phyloP scores from a whole-genome alignment of 2,113 vertebrate species.

The Cyphomyrus discorhynchus region DNA sequence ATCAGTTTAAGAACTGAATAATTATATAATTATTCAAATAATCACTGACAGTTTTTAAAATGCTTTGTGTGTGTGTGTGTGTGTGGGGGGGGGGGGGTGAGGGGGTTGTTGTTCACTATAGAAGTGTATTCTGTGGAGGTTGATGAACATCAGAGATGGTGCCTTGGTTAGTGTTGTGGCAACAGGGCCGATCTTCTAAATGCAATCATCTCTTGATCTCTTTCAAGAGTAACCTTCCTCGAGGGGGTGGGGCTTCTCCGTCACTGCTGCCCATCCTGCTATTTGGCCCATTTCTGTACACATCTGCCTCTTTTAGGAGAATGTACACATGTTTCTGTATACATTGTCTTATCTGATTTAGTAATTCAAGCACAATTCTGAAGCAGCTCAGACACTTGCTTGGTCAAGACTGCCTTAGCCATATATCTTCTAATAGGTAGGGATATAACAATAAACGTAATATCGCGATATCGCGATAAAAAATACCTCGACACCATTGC shows the following conservation, averaged over 20 bases:
- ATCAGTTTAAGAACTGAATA: background rate
- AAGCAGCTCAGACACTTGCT: background rate
- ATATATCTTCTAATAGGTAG: too few relatives aligned
- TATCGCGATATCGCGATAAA: too few relatives aligned
- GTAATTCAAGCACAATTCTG: background rate
- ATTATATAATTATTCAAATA: background rate
- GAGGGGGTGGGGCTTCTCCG: conserved; percentile 22
- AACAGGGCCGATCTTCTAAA: conserved; percentile 2
- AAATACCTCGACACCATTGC: too few relatives aligned
- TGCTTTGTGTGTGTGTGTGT: background rate
- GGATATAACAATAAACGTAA: too few relatives aligned
- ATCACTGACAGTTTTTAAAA: background rate
- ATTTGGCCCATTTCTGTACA: background rate
- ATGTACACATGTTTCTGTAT: background rate
- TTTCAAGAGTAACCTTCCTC: conserved; percentile 31
- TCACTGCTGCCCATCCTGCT: conserved; percentile 26
- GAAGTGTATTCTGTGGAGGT: background rate
- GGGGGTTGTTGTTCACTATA: background rate
- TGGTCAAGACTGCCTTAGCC: background rate
- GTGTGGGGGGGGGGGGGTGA: too few relatives aligned
- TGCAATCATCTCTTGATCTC: background rate
- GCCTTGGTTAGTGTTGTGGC: background rate
- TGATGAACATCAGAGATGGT: background rate
- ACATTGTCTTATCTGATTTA: background rate
- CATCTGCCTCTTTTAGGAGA: background rate